phyloP scores from a whole-genome alignment of 2,888 invertebrate genomes.

The Acanthococcus lagerstroemiae region DNA sequence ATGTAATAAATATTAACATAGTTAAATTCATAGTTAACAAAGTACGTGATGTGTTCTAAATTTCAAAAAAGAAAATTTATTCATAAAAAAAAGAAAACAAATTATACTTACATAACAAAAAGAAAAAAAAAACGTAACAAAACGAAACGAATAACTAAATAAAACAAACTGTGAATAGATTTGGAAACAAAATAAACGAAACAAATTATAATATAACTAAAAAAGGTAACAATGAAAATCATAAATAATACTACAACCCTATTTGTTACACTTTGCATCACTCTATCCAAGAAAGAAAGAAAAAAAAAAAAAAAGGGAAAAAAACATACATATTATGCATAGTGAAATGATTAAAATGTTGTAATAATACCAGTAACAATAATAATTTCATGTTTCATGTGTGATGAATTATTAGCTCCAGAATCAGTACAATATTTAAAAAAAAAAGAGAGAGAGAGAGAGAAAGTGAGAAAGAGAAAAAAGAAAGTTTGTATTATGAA shows the following conservation, averaged over 20 bases:
- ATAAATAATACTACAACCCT: conserved; percentile 4
- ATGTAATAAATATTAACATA: neutral
- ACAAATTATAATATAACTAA: conserved; percentile 8
- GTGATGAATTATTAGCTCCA: neutral
- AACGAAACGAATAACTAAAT: neutral
- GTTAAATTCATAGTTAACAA: neutral
- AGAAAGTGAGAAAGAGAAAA: neutral
- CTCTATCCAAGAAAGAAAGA: conserved; percentile 1
- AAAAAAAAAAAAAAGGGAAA: neutral
- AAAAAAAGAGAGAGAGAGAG: conserved; percentile 3
- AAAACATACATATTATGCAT: too few relatives aligned
- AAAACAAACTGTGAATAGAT: too few relatives aligned
- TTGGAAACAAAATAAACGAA: conserved; percentile 5
- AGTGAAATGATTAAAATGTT: too few relatives aligned
- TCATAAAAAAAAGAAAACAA: conserved; percentile 9
- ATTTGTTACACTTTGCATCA: conserved; percentile 9
- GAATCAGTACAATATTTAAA: neutral
- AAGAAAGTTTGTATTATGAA: conserved; percentile 10
- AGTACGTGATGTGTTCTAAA: neutral
- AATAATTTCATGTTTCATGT: conserved; percentile 1
- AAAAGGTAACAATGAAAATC: conserved; percentile 20
- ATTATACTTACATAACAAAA: conserved; percentile 9
- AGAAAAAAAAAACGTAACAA: conserved; percentile 8
- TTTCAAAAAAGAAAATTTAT: neutral
- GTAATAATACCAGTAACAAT: conserved; percentile 18